Percentiles rank a stretch among this genome's conserved stretches.
Evolutionary conservation across 2,113 vertebrate species (phyloP).

Genomic region (Zootoca vivipara): DNA sequence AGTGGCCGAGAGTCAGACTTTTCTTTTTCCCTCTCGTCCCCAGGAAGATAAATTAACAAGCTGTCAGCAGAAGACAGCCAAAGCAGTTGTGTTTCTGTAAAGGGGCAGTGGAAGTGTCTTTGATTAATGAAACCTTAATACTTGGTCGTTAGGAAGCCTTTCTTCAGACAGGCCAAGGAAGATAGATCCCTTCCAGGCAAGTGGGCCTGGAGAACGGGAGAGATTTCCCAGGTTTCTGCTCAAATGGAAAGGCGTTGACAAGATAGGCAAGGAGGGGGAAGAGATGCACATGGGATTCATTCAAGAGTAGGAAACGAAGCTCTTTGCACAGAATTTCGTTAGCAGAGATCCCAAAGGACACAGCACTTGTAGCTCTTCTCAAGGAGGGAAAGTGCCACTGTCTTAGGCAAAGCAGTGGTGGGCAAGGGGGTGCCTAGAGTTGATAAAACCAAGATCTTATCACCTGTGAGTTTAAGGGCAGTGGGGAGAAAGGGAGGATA

Average conservation of each 20-base stretch:
- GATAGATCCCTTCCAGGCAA: constrained; percentile 53
- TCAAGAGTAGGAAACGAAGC: background rate
- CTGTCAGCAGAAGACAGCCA: constrained; percentile 89
- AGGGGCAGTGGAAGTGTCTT: constrained; percentile 94
- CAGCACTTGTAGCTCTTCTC: background rate
- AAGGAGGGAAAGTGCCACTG: constrained; percentile 31
- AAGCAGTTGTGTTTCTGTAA: constrained; percentile 92
- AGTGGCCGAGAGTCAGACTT: background rate
- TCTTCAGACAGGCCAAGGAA: constrained; percentile 73
- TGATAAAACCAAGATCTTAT: constrained; percentile 55
- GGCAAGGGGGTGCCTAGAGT: constrained; percentile 47
- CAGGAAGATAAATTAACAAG: constrained; percentile 90
- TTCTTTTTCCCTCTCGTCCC: constrained; percentile 9
- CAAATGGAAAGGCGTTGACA: background rate
- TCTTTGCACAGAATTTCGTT: background rate
- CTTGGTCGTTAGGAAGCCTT: constrained; percentile 81
- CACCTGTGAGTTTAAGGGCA: constrained; percentile 50
- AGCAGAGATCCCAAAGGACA: background rate
- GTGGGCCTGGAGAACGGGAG: background rate
- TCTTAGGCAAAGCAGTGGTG: constrained; percentile 62
- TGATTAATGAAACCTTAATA: constrained; percentile 92
- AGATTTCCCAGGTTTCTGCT: background rate
- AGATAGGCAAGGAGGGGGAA: background rate
- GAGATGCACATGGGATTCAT: background rate
- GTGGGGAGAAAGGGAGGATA: constrained; percentile 18